Evolutionary conservation across 2,113 vertebrate species (phyloP).

Genomic region (Gambusia holbrooki): DNA sequence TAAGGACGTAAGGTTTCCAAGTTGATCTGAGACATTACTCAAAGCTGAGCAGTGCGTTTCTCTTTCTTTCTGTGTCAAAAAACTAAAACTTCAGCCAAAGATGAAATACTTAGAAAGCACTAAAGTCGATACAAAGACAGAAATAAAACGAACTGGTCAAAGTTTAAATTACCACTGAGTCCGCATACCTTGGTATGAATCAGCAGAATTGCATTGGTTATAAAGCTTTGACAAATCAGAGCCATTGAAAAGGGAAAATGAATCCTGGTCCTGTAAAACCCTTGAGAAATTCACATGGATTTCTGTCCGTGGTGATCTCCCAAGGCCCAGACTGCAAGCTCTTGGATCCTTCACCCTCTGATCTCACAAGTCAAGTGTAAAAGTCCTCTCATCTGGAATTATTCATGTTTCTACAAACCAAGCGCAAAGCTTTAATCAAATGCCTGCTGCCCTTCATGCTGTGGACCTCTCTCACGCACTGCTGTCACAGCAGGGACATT

Average conservation of each 20-base stretch:
- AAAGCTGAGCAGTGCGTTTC: neutral
- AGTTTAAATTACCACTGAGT: neutral
- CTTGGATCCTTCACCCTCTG: constrained; percentile 23
- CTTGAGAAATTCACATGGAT: constrained; percentile 26
- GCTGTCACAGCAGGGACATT: constrained; percentile 57
- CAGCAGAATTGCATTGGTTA: neutral
- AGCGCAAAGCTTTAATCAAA: constrained; percentile 62
- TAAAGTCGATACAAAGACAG: neutral
- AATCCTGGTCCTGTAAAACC: constrained; percentile 18
- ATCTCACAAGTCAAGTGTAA: constrained; percentile 49
- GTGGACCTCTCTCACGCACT: constrained; percentile 47
- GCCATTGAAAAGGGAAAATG: constrained; percentile 1
- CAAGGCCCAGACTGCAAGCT: constrained; percentile 30
- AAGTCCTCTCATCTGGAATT: constrained; percentile 59
- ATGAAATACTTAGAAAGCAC: neutral
- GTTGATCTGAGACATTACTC: too few relatives aligned
- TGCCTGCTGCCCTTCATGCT: constrained; percentile 47
- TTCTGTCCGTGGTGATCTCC: constrained; percentile 28
- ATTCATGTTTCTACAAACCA: constrained; percentile 65
- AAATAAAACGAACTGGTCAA: neutral
- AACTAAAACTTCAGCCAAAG: neutral
- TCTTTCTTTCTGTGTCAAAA: neutral
- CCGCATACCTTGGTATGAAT: neutral
- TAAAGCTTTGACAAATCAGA: constrained; percentile 30
- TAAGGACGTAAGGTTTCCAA: too few relatives aligned